Base-by-base conservation (phyloP, 2,797 vertebrate genomes). In the Chaetodon trifasciatus region DNA sequence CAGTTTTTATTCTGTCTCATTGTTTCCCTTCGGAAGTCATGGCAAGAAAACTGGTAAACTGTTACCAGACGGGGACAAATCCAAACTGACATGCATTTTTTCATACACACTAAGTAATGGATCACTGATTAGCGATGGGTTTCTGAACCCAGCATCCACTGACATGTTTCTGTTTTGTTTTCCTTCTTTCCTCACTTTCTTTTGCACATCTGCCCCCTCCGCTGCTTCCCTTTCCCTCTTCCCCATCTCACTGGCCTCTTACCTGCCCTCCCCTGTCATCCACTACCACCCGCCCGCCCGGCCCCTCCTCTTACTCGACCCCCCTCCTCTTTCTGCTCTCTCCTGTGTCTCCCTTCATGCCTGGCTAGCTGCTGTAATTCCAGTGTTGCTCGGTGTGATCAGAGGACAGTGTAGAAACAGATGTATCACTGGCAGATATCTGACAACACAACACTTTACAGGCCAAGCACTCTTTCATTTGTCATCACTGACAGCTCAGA, bases 401-500 rank as follows among this genome's bases (percentile, higher is more conserved):
- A 85, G 70, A 85, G 85, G 82, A 91, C 85, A 83, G 82, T 82
- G 78, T 81, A 83, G 86, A 93, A 92, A 88, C 90, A 92, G 90
- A 93, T 92, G 88, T 87, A 91, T 82, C 80, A 80, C 89, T 86
- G 78, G 84, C 73, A 90, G 85, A 86, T 88, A 81, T 89, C 68
- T 89, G 88, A 91, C 88, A 87, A 87, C 84, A 76, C 63, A 86
- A 85, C 76, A 81, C 74, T 92, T 91, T 83, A 82, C 87, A 84
- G 83, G 83, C 82, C 88, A 74, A 89, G 70, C 69, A 46, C 64
- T 86, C 70, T 16, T 60, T 93, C 90, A 85, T 95, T 91, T 90
- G 75, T 95, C 92, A 92, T 88, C 72, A 56, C 70, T 90, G 94
- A 94, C 92, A 93, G 89, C 76, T 83, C 69, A 24, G 28, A 70